A percentile compares a stretch with the other conserved stretches of the same genome.
Conservation (phyloP, 2,113 vertebrate genomes). For the Antigone vipio region DNA sequence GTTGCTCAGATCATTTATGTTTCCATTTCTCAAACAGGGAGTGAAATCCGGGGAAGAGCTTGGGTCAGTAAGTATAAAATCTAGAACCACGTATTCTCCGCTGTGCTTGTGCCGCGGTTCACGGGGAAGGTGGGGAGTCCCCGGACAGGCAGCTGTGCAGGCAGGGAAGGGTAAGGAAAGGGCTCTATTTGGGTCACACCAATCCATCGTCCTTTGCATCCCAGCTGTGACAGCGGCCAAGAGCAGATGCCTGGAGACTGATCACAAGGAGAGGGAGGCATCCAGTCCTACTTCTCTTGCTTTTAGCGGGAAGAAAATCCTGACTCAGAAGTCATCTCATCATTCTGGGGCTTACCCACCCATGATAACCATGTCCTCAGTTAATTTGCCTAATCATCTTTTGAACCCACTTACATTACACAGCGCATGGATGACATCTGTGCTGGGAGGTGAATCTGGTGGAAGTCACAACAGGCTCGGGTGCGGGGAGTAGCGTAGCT, state of each 20-base stretch:
- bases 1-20: neutral
- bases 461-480: neutral
- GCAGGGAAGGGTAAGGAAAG: neutral
- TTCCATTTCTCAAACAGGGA: neutral
- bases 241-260: neutral
- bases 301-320: neutral
- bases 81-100: accelerated
- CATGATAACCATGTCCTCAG: neutral
- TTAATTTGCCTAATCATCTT: neutral
- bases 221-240: neutral
- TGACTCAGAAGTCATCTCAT: neutral
- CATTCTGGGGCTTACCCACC: neutral
- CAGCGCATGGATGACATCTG: neutral
- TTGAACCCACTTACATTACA: neutral
- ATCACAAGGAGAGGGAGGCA: neutral
- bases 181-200: neutral
- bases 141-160: too few species aligned
- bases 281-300: neutral
- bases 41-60: neutral
- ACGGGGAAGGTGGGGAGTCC: neutral
- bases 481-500: neutral
- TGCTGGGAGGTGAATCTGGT: neutral
- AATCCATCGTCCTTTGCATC: neutral
- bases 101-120: accelerated
- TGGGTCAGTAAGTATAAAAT: neutral